A percentile compares a stretch with the other conserved stretches of the same genome.
phyloP scores from a whole-genome alignment of 2,113 vertebrate species.

The Perognathus longimembris region DNA sequence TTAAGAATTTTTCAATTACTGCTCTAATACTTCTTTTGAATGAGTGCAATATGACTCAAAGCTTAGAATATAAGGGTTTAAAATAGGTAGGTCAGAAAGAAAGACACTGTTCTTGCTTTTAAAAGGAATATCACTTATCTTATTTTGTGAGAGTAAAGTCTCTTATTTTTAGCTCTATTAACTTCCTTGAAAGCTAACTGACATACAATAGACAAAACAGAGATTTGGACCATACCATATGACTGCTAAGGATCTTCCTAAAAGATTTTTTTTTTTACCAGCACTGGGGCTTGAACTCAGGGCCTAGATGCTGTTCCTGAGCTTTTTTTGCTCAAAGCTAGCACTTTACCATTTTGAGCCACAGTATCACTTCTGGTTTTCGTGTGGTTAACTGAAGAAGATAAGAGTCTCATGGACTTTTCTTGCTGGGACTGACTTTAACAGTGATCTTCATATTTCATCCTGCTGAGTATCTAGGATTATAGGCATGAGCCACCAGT shows the following conservation, averaged over 20 bases:
- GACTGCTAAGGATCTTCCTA: neutral
- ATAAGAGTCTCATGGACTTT: too few species aligned
- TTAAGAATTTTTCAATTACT: constrained; percentile 64
- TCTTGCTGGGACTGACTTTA: too few species aligned
- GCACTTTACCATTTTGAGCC: too few species aligned
- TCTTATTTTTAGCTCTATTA: constrained; percentile 3
- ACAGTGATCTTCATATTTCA: too few species aligned
- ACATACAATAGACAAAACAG: neutral
- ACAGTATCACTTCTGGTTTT: too few species aligned
- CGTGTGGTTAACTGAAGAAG: too few species aligned
- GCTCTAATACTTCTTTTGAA: constrained; percentile 61
- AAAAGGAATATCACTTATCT: constrained; percentile 20
- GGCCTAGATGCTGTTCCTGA: too few species aligned
- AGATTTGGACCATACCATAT: neutral
- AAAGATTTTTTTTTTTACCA: neutral
- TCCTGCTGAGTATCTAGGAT: too few species aligned
- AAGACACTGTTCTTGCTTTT: constrained; percentile 7
- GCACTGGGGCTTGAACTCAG: too few species aligned
- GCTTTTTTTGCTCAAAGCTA: too few species aligned
- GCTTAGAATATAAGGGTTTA: constrained; percentile 23
- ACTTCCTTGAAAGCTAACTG: neutral
- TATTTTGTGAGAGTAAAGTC: constrained; percentile 37
- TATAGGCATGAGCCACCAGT: too few species aligned
- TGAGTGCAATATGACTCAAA: constrained; percentile 41
- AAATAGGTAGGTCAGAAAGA: constrained; percentile 49